Conservation (phyloP, 1,140 invertebrate genomes). For the Atta texana region DNA sequence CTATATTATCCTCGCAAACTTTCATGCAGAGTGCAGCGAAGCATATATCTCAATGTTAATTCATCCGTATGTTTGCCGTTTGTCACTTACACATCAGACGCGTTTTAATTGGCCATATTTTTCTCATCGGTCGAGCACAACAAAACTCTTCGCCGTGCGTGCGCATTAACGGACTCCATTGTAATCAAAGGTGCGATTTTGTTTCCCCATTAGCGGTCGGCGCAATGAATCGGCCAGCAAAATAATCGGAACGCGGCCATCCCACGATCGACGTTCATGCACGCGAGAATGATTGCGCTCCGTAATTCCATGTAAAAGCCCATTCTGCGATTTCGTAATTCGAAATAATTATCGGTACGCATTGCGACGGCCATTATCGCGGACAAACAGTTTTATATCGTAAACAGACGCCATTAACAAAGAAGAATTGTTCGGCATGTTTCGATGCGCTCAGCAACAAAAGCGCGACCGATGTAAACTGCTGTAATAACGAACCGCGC, state of each 20-base stretch:
- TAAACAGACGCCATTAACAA: constrained; percentile 78
- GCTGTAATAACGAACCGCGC: constrained; percentile 75
- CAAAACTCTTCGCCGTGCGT: constrained; percentile 29
- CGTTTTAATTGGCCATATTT: constrained; percentile 55
- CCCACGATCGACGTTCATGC: constrained; percentile 74
- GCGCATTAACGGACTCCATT: constrained; percentile 48
- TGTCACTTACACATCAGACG: constrained; percentile 36
- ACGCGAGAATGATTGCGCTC: constrained; percentile 74
- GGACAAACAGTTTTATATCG: constrained; percentile 78
- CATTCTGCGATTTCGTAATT: constrained; percentile 78
- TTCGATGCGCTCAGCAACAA: constrained; percentile 75
- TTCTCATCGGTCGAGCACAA: constrained; percentile 42
- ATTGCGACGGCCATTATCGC: constrained; percentile 76
- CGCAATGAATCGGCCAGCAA: constrained; percentile 64
- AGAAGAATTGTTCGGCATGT: constrained; percentile 75
- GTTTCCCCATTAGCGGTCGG: constrained; percentile 67
- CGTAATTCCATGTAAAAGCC: constrained; percentile 77
- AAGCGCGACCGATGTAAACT: constrained; percentile 75
- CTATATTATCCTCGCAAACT: not conserved
- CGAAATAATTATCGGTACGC: constrained; percentile 78
- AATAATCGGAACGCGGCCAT: constrained; percentile 72
- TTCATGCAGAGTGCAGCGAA: not conserved
- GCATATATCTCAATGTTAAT: not conserved
- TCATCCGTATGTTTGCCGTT: constrained; percentile 20
- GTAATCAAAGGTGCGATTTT: constrained; percentile 64